Base-by-base conservation (phyloP, 2,888 invertebrate species). In the Pseudolycoriella hygida region DNA sequence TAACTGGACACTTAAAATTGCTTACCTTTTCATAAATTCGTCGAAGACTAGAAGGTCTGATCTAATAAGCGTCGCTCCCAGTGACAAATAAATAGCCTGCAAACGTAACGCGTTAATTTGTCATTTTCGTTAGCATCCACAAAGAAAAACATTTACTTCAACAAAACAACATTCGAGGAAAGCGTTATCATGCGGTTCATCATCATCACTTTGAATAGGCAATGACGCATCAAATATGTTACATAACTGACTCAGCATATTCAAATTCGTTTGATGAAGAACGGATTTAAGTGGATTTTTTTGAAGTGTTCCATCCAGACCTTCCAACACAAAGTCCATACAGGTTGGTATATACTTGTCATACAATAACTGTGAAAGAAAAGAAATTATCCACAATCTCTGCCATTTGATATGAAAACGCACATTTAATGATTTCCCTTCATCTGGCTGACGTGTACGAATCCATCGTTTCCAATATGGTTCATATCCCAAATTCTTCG, bases 381-480 rank as follows among this genome's bases (percentile, higher is more conserved):
- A n/a, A n/a, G n/a, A n/a, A n/a, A n/a, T n/a, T n/a, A n/a, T n/a
- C n/a, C n/a, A n/a, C n/a, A n/a, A n/a, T n/a, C n/a, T n/a, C n/a
- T n/a, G n/a, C n/a, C n/a, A n/a, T n/a, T n/a, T n/a, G n/a, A n/a
- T n/a, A 8, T 4, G 8, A 25, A 8, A 25, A 34, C 34, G 3
- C 15, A 34, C 34, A 34, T 34, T 34, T 12, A 34, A 34, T 12
- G 12, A 4, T 12, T 34, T 3, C 34, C 12, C n/a, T 12, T 34
- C 71, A 8, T 61, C 58, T 43, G 69, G 66, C 48, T 66, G 69
- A 34, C 76, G 68, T 1, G 70, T 57, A 47, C 67, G 66, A 3
- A 82, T 62, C 89, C 90, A 93, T 54, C 81, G 76, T 47, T 83
- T 72, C 88, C 92, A 90, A 63, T 75, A 90, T 0, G 92, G 90